A percentile compares a stretch with the other conserved stretches of the same genome.
phyloP scores from a whole-genome alignment of 2,113 vertebrate genomes.

The Candoia aspera region DNA sequence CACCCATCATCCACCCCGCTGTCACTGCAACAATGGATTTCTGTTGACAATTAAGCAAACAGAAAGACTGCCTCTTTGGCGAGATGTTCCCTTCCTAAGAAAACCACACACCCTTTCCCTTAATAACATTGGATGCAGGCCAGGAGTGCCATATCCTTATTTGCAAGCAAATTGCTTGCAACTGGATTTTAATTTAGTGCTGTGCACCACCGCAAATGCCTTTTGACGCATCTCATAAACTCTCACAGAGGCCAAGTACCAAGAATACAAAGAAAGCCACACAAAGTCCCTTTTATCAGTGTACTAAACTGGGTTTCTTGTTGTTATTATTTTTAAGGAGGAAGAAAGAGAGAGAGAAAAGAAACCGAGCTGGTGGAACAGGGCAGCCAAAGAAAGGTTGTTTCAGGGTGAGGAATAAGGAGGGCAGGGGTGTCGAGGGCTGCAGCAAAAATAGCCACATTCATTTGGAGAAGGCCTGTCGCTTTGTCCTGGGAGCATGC shows the following conservation, averaged over 20 bases:
- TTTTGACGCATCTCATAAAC: constrained; percentile 16
- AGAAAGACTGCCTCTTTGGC: background rate
- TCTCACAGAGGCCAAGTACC: background rate
- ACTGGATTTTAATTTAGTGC: constrained; percentile 30
- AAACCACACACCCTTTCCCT: constrained; percentile 11
- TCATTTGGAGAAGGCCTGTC: background rate
- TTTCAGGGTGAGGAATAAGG: background rate
- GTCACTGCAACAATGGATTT: background rate
- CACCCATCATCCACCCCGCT: background rate
- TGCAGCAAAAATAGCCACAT: background rate
- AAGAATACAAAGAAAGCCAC: constrained; percentile 8
- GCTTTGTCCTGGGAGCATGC: background rate
- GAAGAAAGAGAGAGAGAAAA: background rate
- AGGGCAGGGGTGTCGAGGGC: background rate
- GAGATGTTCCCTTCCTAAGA: background rate
- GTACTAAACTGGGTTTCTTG: constrained; percentile 7
- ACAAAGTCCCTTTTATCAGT: background rate
- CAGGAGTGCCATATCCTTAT: background rate
- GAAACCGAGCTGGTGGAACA: background rate
- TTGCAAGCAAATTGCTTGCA: constrained; percentile 38
- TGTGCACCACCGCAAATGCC: background rate
- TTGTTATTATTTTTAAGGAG: background rate
- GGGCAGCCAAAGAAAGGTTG: fast-evolving
- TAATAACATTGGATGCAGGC: background rate
- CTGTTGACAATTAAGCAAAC: too few relatives aligned